Base-by-base conservation (phyloP, 2,797 vertebrate genomes). In the Onychomys torridus region DNA sequence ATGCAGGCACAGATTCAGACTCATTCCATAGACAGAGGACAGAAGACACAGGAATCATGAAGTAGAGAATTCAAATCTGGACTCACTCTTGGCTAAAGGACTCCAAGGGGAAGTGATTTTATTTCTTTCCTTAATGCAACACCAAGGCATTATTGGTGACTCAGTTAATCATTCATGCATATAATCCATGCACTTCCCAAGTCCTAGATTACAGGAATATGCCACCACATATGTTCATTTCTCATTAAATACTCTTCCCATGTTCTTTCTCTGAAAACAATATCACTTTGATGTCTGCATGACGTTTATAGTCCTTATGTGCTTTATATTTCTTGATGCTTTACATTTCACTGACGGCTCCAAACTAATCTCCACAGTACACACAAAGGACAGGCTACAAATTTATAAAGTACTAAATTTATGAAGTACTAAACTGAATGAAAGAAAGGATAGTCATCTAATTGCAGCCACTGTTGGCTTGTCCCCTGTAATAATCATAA, bases 271-370 rank as follows among this genome's bases (percentile, higher is more conserved):
- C 37, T 97, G 95, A 96, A 97, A 97, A 94, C 46, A n/a, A 91
- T 85, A 95, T 96, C 96, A 92, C 40, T 91, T 97, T 97, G 96
- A 98, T 96, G 95, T 98, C 96, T 95, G 65, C 65, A 94, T 96
- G 81, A 94, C 94, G 85, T 52, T 97, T 97, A 88, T 90, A 89
- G 96, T 95, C 94, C 98, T 79, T 5, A 32, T 94, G 40, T 94
- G 95, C 92, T 98, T 97, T 97, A 97, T 40, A 94, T 97, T 97
- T 97, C 82, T 94, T 85, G 89, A 96, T 46, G 61, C 71, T 97
- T 98, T 97, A 4, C 6, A 27, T 69, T 27, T 59, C 90, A 43
- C 82, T 93, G 79, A 78, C 81, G 67, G 32, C n/a, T 95, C 57
- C 63, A 40, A 95, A 96, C 96, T 93, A 55, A 61, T 46, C n/a